A percentile compares a stretch with the other conserved stretches of the same genome.
phyloP scores from a whole-genome alignment of 2,888 invertebrate species.

The Rhamnusium bicolor region DNA sequence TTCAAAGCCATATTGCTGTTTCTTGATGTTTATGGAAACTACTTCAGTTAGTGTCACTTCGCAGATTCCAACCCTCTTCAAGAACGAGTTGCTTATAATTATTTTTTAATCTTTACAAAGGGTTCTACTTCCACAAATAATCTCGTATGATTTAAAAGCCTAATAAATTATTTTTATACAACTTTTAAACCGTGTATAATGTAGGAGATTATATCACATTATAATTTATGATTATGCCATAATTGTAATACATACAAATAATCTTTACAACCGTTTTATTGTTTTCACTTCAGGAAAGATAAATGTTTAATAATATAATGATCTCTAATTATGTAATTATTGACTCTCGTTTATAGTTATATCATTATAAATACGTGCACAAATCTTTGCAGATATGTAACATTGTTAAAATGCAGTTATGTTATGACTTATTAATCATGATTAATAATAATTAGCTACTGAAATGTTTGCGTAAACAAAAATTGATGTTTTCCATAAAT shows the following conservation, averaged over 20 bases:
- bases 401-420: background rate
- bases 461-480: no score
- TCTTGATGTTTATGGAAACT: no score
- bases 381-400: background rate
- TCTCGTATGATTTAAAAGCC: no score
- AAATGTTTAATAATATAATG: background rate
- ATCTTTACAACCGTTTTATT: slow-evolving; percentile 41
- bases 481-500: no score
- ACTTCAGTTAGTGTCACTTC: no score
- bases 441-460: no score
- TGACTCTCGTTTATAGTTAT: background rate
- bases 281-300: slow-evolving; percentile 25
- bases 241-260: slow-evolving; percentile 29
- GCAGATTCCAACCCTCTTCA: no score
- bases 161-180: background rate
- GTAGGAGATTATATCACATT: background rate
- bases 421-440: no score
- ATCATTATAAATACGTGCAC: background rate
- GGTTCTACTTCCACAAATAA: no score
- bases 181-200: background rate
- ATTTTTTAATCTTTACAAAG: no score
- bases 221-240: slow-evolving; percentile 29
- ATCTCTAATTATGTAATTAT: slow-evolving; percentile 20
- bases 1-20: no score
- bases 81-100: no score